Percentiles rank a stretch among this genome's conserved stretches.
These are phyloP conservation scores for Taurulus bubalis DNA, from an alignment of 2,113 vertebrate genomes.

Conservation along the genomic window DNA sequence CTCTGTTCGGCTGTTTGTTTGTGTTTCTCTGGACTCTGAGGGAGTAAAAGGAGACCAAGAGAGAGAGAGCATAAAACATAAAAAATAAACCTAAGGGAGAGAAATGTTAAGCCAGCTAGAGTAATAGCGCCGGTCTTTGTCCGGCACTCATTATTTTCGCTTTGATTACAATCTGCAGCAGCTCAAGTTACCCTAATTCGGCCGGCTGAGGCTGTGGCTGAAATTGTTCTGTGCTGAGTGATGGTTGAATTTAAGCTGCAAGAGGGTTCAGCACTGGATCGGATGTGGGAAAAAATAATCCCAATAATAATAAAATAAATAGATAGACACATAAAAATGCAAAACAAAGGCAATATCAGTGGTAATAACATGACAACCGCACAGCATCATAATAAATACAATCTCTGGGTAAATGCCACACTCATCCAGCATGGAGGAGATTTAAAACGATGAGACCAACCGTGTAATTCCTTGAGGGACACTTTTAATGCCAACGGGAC, in stretches of 20 bases:
- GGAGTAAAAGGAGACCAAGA: conserved; percentile 19
- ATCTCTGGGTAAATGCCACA: conserved; percentile 49
- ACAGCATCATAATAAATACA: conserved; percentile 46
- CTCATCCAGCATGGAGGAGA: conserved; percentile 54
- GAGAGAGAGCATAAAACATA: conserved; percentile 4
- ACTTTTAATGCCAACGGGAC: conserved; percentile 62
- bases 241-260: conserved; percentile 80
- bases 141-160: conserved; percentile 80
- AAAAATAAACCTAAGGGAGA: conserved; percentile 42
- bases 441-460: conserved; percentile 67
- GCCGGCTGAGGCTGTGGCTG: conserved; percentile 69
- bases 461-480: conserved; percentile 73
- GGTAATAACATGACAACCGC: conserved; percentile 47
- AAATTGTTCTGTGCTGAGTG: conserved; percentile 84
- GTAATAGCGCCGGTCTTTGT: conserved; percentile 77
- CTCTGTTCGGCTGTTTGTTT: conserved; percentile 68
- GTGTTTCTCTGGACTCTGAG: conserved; percentile 50
- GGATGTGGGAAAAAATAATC: conserved; percentile 6
- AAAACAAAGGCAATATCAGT: conserved; percentile 51
- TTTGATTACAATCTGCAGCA: conserved; percentile 83
- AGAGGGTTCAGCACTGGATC: conserved; percentile 42
- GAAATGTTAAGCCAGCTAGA: conserved; percentile 71
- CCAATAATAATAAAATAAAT: conserved; percentile 25
- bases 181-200: conserved; percentile 80
- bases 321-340: conserved; percentile 31